Evolutionary conservation across 2,113 vertebrate genomes (phyloP), one percentile per base, ranked within the genome.

Genomic region (Eptesicus fuscus): DNA sequence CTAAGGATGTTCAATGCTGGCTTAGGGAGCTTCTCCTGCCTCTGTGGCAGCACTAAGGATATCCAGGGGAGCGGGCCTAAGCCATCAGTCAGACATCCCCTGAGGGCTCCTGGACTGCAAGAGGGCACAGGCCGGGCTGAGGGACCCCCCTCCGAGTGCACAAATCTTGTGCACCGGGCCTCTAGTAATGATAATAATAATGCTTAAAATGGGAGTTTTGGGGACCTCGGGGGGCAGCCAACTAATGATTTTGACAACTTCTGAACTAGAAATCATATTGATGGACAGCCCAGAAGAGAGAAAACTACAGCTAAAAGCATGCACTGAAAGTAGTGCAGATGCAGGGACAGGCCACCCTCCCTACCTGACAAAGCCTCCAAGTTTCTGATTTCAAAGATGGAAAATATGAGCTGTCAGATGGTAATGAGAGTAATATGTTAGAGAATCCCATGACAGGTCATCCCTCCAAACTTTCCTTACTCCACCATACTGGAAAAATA

Each of bases 141-240:
- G 23, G 3, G 10, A 28, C 23, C 10, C 10, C 23, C 4, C 59
- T 28, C 10, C 0, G 4, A 61, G 59, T 61, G 59, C 56, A 23
- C 22, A 59, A 9, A 10, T 59, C 23, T 59, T 59, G 23, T 25
- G 56, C 59, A 61, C 23, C 1, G 1, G 23, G 59, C 25, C 59
- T 28, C 69, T 32, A 71, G 56, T 3, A 71, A 67, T 35, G 61
- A 20, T 35, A 73, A 20, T 4, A 25, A 37, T 3, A 32, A 44
- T 0, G 7, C 9, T 92, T 76, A 87, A 6, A 32, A 22, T 17
- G 78, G 4, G 7, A 67, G 20, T 11, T 37, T 42, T 7, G 18
- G 9, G 22, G 6, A 2, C 13, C 40, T 25, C 0, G 53, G 11
- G 42, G 25, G 23, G 1, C 3, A 71, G 11, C 25, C 40, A 30